Evolutionary conservation across 2,888 invertebrate species (phyloP), one percentile per base, ranked within the genome.

Genomic region (Leptarthrus brevirostris): DNA sequence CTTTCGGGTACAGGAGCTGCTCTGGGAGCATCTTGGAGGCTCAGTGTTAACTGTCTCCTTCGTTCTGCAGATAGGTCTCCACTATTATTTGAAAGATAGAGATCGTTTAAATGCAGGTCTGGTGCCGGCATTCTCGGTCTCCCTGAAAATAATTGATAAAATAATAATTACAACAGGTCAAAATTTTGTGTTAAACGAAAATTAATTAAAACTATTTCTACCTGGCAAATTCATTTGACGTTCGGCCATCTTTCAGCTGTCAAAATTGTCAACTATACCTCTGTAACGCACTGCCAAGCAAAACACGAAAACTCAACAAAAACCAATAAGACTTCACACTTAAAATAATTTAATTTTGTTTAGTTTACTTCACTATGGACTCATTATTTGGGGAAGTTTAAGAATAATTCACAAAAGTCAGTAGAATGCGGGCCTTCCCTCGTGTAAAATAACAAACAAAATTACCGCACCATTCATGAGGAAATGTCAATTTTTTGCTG

Each of bases 41-140:
- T 89, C 72, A 90, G 85, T 79, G 89, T 89, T 79, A 90, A 83
- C 76, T 87, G 87, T 81, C 89, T 88, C 78, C 89, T 86, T 81
- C 88, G 88, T 79, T 90, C 89, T 78, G 80, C 81, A 80, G 80
- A 77, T 76, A 80, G 81, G 80, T 87, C 83, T 80, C 75, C 61
- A 78, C 30, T 81, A 81, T 76, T 81, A 81, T 78, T 82, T 14
- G 72, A 56, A 80, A 72, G 79, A 56, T 80, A 79, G 12, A 83
- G 78, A 76, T 79, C 83, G 74, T 83, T 83, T 30, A 85, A 75
- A 74, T 79, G 84, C 12, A 84, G 79, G 79, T 84, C 83, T 6
- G 84, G 82, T 73, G 84, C 82, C 54, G 79, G 79, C 30, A 83
- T 54, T 20, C 52, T 66, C 6, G 75, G 52, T 5, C 74, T 66